Evolutionary conservation across 1,140 invertebrate species (phyloP).

Genomic region (Ectropis grisescens): DNA sequence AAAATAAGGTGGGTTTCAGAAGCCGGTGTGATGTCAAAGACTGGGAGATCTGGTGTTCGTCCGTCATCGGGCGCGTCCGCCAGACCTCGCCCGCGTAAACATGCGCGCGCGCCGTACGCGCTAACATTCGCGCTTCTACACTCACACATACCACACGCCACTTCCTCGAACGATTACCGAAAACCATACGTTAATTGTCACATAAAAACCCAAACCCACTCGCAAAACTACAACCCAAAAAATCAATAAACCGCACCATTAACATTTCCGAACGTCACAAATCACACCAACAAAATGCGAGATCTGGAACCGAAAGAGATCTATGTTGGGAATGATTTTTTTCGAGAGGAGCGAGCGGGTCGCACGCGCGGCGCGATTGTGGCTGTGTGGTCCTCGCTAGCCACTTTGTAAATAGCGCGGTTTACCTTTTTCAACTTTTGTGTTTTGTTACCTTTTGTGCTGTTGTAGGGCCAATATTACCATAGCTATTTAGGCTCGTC

Average conservation of each 20-base stretch:
- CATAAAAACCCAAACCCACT: background rate
- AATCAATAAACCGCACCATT: conserved; percentile 45
- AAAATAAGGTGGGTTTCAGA: conserved; percentile 29
- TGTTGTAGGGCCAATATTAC: conserved; percentile 69
- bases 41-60: conserved; percentile 40
- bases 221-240: conserved; percentile 4
- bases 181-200: too few relatives aligned
- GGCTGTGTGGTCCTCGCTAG: conserved; percentile 67
- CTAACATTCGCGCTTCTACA: conserved; percentile 52
- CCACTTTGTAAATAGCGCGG: conserved; percentile 70
- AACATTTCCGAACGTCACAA: conserved; percentile 67
- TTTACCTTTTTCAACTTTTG: conserved; percentile 71
- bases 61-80: conserved; percentile 36
- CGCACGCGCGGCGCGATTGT: conserved; percentile 68
- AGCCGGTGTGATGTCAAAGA: conserved; percentile 46
- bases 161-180: conserved; percentile 9
- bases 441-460: conserved; percentile 71
- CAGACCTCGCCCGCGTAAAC: conserved; percentile 35
- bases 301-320: conserved; percentile 67
- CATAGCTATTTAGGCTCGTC: conserved; percentile 69
- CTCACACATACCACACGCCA: conserved; percentile 15
- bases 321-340: conserved; percentile 63
- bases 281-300: conserved; percentile 68
- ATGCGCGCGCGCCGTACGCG: conserved; percentile 21
- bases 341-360: conserved; percentile 51